These are phyloP conservation scores for Ligdia adustata DNA, from an alignment of 2,888 invertebrate species.

Conservation along the genomic window DNA sequence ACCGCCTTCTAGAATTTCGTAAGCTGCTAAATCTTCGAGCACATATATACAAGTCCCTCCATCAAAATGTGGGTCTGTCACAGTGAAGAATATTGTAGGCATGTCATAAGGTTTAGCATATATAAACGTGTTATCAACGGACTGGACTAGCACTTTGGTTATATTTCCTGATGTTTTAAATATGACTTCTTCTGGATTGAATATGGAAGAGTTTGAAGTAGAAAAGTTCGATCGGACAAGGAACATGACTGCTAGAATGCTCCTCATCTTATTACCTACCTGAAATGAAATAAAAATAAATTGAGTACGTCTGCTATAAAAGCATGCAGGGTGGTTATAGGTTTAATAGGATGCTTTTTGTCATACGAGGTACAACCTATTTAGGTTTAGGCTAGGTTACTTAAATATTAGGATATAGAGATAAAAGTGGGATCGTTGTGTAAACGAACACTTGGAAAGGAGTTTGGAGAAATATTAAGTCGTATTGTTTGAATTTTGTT, in stretches of 20 bases:
- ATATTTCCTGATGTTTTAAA: slow-evolving; percentile 61
- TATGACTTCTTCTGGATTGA: slow-evolving; percentile 57
- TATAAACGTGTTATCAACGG: slow-evolving; percentile 51
- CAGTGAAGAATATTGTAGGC: slow-evolving; percentile 65
- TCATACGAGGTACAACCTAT: too few species aligned
- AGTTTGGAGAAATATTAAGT: too few species aligned
- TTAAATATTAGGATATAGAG: too few species aligned
- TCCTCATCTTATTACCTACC: slow-evolving; percentile 20
- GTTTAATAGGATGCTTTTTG: too few species aligned
- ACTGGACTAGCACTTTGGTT: slow-evolving; percentile 59
- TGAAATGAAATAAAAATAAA: slow-evolving; percentile 7
- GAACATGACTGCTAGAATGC: slow-evolving; percentile 12
- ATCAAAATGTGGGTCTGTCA: slow-evolving; percentile 54
- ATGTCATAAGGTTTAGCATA: slow-evolving; percentile 52
- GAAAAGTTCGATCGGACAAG: slow-evolving; percentile 9
- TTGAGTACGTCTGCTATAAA: too few species aligned
- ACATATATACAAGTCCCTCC: slow-evolving; percentile 68
- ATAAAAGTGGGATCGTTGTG: too few species aligned
- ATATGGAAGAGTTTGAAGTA: slow-evolving; percentile 35
- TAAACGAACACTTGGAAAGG: too few species aligned
- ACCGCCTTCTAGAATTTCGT: slow-evolving; percentile 65
- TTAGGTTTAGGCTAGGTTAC: too few species aligned
- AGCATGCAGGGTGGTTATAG: too few species aligned
- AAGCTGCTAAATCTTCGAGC: slow-evolving; percentile 64
- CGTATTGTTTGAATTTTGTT: too few species aligned